Conservation (phyloP, 2,113 vertebrate species). For the Pelodiscus sinensis region DNA sequence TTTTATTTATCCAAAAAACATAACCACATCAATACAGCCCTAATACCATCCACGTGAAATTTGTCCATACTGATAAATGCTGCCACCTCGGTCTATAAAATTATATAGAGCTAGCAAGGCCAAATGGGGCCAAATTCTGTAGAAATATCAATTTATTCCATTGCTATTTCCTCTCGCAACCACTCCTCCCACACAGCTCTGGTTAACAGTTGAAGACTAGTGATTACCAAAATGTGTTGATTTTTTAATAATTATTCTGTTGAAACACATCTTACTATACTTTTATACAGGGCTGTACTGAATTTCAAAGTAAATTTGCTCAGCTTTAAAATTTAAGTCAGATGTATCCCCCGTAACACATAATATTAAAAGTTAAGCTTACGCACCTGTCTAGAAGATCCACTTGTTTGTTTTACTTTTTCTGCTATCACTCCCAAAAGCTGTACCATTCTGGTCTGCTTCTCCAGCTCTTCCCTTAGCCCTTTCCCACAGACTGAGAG, state of each 20-base stretch:
- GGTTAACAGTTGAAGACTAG: not conserved
- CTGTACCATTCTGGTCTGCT: conserved; percentile 90
- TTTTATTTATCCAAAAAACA: not conserved
- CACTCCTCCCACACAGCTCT: not conserved
- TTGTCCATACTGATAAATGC: not conserved
- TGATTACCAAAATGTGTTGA: not conserved
- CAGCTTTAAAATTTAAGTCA: not conserved
- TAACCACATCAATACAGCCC: not conserved
- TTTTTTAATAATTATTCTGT: not conserved
- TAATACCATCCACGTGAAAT: not conserved
- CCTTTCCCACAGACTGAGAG: conserved; percentile 90
- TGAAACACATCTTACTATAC: not conserved
- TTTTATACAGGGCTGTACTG: not conserved
- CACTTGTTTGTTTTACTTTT: conserved; percentile 90
- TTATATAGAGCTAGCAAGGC: not conserved
- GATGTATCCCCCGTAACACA: not conserved
- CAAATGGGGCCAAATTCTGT: not conserved
- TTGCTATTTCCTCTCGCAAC: not conserved
- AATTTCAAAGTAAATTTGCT: not conserved
- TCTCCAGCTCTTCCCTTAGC: conserved; percentile 90
- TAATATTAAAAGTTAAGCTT: not conserved
- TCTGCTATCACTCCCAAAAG: conserved; percentile 92
- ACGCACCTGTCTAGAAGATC: conserved; percentile 90
- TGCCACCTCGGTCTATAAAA: not conserved
- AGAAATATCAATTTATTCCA: not conserved